Evolutionary conservation across 2,888 invertebrate genomes (phyloP).

Genomic region (Tachina lurida): DNA sequence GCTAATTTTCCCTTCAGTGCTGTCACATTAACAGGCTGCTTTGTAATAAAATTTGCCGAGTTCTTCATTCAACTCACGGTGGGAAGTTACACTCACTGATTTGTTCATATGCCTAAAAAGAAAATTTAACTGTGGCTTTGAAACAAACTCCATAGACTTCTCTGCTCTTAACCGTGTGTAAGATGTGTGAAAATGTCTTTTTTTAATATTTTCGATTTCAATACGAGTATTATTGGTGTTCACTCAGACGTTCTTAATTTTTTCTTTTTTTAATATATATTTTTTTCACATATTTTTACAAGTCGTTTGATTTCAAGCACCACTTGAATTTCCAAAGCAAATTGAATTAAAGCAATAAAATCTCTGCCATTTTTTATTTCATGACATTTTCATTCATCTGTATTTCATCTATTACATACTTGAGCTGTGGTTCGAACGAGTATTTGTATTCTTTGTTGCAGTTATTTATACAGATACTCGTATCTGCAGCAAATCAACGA

Average conservation of each 20-base stretch:
- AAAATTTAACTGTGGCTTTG: too few species aligned
- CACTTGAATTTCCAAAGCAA: slow-evolving; percentile 40
- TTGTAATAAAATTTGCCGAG: too few species aligned
- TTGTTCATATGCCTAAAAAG: too few species aligned
- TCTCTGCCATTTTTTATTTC: slow-evolving; percentile 36
- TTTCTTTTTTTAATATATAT: neutral
- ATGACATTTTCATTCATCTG: slow-evolving; percentile 35
- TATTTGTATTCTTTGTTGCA: neutral
- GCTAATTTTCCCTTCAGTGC: too few species aligned
- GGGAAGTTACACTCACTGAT: too few species aligned
- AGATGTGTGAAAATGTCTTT: neutral
- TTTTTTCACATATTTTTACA: slow-evolving; percentile 14
- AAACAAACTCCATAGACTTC: too few species aligned
- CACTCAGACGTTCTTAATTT: slow-evolving; percentile 22
- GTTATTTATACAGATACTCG: neutral
- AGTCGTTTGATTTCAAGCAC: slow-evolving; percentile 57
- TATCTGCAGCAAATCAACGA: neutral
- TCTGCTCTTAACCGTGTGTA: too few species aligned
- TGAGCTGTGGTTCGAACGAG: neutral
- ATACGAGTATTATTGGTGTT: neutral
- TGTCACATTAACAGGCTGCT: too few species aligned
- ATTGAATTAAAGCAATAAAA: slow-evolving; percentile 40
- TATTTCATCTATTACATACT: slow-evolving; percentile 14
- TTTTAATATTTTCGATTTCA: neutral
- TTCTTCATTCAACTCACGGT: too few species aligned